Conservation (phyloP, 2,888 invertebrate species). For the Dilophus febrilis region DNA sequence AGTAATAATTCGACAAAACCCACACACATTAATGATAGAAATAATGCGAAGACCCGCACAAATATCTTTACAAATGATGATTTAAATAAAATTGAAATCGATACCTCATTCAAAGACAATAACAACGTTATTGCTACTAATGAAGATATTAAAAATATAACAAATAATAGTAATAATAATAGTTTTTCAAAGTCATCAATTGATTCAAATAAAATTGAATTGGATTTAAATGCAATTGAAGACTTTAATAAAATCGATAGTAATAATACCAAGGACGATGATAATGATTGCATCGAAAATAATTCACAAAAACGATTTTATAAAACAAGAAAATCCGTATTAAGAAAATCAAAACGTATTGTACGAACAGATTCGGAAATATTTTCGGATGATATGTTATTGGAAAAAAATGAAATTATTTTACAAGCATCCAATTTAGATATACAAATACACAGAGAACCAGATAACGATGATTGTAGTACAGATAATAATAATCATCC, state of each 20-base stretch:
- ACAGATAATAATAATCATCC: neutral
- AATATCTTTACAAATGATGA: no score
- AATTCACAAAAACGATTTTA: no score
- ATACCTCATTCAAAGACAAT: neutral
- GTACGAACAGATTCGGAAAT: slow-evolving; percentile 14
- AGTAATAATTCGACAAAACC: no score
- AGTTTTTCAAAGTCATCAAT: no score
- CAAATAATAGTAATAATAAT: no score
- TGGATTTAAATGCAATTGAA: slow-evolving; percentile 4
- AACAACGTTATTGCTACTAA: neutral
- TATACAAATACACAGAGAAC: slow-evolving; percentile 10
- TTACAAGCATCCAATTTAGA: slow-evolving; percentile 8
- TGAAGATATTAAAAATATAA: neutral
- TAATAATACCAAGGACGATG: neutral
- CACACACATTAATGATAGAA: no score
- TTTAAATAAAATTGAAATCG: neutral
- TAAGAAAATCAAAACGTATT: slow-evolving; percentile 12
- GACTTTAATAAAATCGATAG: slow-evolving; percentile 2
- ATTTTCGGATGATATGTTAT: slow-evolving; percentile 9
- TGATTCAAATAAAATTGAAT: slow-evolving; percentile 3
- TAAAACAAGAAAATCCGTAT: slow-evolving; percentile 9
- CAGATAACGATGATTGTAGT: neutral
- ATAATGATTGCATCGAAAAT: neutral
- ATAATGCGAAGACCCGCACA: slow-evolving; percentile 1
- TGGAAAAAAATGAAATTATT: slow-evolving; percentile 6